Evolutionary conservation across 1,140 invertebrate genomes (phyloP), one percentile per base, ranked within the genome.

Genomic region (Lepidurus packardi): DNA sequence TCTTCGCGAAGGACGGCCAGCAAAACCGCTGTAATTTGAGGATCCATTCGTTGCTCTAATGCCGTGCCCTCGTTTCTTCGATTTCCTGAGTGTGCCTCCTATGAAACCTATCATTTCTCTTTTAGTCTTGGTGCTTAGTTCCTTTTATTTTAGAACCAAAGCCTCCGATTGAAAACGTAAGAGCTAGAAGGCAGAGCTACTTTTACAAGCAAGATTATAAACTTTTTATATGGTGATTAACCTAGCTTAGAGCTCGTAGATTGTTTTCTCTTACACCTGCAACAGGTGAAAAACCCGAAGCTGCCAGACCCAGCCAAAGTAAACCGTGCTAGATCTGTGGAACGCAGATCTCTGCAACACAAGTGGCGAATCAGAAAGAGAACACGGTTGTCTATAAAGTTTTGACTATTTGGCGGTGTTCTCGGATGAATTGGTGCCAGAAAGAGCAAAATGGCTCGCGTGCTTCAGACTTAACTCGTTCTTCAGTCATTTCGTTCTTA

Each of bases 1-100:
- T 7, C 53, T 65, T 65, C 6, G 21, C 53, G 53, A 65, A 65
- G 53, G 53, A 65, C 53, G 53, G 45, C 1, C 10, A 16, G 45
- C 45, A 10, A 47, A 47, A 47, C 45, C 45, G 16, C 53, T 65
- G 53, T 65, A 65, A 65, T 65, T 65, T 65, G 53, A 65, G 53
- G 45, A 47, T 47, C 45, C 34, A 34, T 34, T 34, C 34, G 1
- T 34, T 47, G 45, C 16, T 47, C 45, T 47, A 10, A 16, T 47
- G 0, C 10, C 53, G 34, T 34, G 9, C 53, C 53, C 13, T 21
- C 16, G 53, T 65, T 21, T 13, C 53, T 65, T 65, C 21, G 9
- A 65, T 65, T 9, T 21, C 13, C 53, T 7, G 13, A 65, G 53
- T 21, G 53, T 65, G 53, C 53, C 21, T 9, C 16, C 1, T 7